phyloP scores from a whole-genome alignment of 2,797 vertebrate genomes.

The Anabas testudineus region DNA sequence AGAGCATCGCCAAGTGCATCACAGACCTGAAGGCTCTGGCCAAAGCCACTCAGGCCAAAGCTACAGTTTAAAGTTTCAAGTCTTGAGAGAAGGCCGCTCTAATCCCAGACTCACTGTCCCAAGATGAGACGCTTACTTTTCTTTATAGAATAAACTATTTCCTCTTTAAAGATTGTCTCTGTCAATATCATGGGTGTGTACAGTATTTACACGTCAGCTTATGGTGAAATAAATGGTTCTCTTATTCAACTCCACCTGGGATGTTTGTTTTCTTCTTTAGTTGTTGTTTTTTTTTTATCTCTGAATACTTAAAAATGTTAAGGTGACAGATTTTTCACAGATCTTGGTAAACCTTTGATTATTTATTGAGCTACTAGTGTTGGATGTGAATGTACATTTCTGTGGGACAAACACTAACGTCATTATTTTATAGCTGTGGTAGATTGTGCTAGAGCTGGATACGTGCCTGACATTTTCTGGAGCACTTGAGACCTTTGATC shows the following conservation, averaged over 20 bases:
- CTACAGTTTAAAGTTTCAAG: conserved; percentile 65
- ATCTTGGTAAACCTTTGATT: neutral
- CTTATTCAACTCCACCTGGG: conserved; percentile 62
- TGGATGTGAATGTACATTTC: neutral
- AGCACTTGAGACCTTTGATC: conserved; percentile 46
- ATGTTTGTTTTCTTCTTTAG: conserved; percentile 16
- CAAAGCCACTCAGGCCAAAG: conserved; percentile 82
- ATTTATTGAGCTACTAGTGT: neutral
- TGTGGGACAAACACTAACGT: neutral
- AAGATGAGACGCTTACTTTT: conserved; percentile 66
- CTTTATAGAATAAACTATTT: conserved; percentile 80
- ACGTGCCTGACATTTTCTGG: conserved; percentile 15
- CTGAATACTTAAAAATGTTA: neutral
- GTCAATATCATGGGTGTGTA: conserved; percentile 81
- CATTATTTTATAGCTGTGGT: neutral
- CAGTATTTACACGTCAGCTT: conserved; percentile 79
- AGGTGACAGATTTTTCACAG: neutral
- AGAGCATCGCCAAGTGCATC: conserved; percentile 96
- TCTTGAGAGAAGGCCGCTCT: conserved; percentile 55
- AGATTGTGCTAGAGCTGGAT: neutral
- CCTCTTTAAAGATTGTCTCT: conserved; percentile 73
- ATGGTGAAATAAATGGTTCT: conserved; percentile 84
- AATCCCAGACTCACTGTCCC: conserved; percentile 39
- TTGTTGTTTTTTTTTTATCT: neutral
- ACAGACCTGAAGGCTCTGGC: conserved; percentile 91